A percentile compares a stretch with the other conserved stretches of the same genome.
Conservation (phyloP, 2,797 vertebrate species). For the Macropodus opercularis region DNA sequence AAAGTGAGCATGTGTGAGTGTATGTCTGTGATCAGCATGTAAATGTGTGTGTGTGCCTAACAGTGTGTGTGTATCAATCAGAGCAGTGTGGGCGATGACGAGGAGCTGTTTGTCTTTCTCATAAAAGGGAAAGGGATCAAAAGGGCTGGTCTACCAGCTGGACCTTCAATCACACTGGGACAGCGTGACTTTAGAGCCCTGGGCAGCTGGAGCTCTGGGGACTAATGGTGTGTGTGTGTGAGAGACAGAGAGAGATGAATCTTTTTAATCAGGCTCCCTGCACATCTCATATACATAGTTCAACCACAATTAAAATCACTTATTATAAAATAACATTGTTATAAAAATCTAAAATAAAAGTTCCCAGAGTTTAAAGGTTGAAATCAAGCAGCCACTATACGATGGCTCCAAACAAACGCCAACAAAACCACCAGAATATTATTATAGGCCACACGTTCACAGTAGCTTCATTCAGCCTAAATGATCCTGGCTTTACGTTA, state of each 20-base stretch:
- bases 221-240: conserved; percentile 47
- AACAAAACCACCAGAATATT: too few relatives aligned
- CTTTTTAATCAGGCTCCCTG: conserved; percentile 33
- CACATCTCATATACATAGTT: conserved; percentile 1
- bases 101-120: conserved; percentile 80
- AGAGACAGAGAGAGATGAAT: too few relatives aligned
- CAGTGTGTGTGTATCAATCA: conserved; percentile 68
- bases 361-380: too few relatives aligned
- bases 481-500: too few relatives aligned
- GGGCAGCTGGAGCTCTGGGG: conserved; percentile 74
- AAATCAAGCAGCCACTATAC: too few relatives aligned
- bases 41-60: conserved; percentile 36
- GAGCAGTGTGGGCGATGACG: conserved; percentile 67
- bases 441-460: too few relatives aligned
- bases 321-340: neutral
- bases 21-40: conserved; percentile 39
- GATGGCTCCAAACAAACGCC: too few relatives aligned
- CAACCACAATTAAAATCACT: neutral
- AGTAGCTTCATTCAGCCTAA: too few relatives aligned
- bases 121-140: conserved; percentile 79
- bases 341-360: too few relatives aligned
- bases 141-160: conserved; percentile 76
- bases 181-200: conserved; percentile 71
- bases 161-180: conserved; percentile 76
- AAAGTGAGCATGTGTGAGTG: conserved; percentile 36